Base-by-base conservation (phyloP, 2,888 invertebrate species). In the Orthosia gracilis region DNA sequence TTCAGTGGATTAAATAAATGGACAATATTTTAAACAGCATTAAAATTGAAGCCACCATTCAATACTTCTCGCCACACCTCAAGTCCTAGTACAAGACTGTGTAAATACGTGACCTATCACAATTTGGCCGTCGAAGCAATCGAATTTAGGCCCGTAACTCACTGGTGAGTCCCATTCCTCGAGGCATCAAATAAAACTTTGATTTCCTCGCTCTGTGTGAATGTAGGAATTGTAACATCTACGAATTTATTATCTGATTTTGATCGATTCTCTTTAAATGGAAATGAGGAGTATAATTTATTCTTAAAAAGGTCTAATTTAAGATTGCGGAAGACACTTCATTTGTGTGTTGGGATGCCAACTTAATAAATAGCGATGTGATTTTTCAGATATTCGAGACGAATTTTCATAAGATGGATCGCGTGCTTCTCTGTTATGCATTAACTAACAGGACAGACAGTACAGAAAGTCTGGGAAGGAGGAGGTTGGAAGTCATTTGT, bases 141-240 rank as follows among this genome's bases (percentile, higher is more conserved):
- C 82, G 82, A 47, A 76, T 47, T 66, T 66, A 69, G 82, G 57
- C 82, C 71, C 82, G 85, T 82, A 84, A 84, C 71, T 82, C 81
- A 76, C 65, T 57, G 61, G 69, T 69, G 40, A 79, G 63, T 70
- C 61, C 63, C 82, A 84, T 71, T 84, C 50, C 85, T 66, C 55
- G 58, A 58, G 23, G 71, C 82, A 76, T 82, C 82, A 71, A 84
- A 81, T 82, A 84, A 82, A 82, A 82, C 85, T 84, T 84, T 72
- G 82, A 82, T 82, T 82, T 81, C 52, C 18, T 66, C 68, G 61
- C 68, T 76, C 71, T 59, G 71, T 69, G 57, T 69, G 71, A 82
- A 81, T 69, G 57, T 59, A 50, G 62, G 68, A 71, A 71, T 76
- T 84, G 85, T 84, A 68, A 81, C 68, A 54, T 81, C 67, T 73